Evolutionary conservation across 2,113 vertebrate species (phyloP).

Genomic region (Nesoenas mayeri): DNA sequence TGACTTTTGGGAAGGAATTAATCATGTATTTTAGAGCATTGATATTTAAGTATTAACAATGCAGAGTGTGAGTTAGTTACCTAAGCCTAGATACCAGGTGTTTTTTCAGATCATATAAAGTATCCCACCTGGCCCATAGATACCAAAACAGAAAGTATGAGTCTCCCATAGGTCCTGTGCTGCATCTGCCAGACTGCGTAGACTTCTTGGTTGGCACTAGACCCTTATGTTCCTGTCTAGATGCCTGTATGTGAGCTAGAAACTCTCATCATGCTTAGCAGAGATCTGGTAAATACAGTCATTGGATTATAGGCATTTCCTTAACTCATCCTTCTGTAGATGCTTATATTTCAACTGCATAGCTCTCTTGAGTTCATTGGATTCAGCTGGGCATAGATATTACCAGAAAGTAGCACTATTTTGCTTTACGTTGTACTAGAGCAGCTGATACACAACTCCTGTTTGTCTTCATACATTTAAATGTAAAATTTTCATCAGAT

Average conservation of each 20-base stretch:
- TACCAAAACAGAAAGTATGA: not conserved
- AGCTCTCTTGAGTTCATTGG: not conserved
- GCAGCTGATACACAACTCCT: not conserved
- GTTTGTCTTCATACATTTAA: not conserved
- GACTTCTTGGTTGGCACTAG: not conserved
- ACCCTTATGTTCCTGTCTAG: not conserved
- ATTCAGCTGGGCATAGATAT: not conserved
- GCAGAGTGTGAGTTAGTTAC: not conserved
- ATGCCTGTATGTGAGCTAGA: not conserved
- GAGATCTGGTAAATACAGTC: not conserved
- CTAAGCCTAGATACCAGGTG: fast-evolving
- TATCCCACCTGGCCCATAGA: not conserved
- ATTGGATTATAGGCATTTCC: not conserved
- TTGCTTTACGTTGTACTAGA: not conserved
- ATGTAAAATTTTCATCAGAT: not conserved
- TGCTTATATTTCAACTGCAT: fast-evolving
- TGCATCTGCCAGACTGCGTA: not conserved
- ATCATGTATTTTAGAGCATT: not conserved
- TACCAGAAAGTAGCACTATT: not conserved
- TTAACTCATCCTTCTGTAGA: not conserved
- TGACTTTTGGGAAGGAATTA: not conserved
- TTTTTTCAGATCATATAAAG: not conserved
- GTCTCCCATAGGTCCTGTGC: not conserved
- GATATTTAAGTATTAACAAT: not conserved
- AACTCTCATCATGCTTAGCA: not conserved